Evolutionary conservation across 2,888 invertebrate genomes (phyloP).

Genomic region (Subacronicta megacephala): DNA sequence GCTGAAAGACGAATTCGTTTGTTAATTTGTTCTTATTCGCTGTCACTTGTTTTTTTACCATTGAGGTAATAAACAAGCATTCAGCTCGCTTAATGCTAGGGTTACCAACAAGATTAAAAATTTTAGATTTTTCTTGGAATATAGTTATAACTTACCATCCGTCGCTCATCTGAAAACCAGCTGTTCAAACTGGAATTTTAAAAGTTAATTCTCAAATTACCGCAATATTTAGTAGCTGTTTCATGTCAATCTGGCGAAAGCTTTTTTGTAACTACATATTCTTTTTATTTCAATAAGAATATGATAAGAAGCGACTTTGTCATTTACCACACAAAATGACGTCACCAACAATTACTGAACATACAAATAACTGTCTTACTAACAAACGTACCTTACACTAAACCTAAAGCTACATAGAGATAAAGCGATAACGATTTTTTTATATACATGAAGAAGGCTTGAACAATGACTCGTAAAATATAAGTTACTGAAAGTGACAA

Average conservation of each 20-base stretch:
- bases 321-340: constrained; percentile 18
- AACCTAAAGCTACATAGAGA: background rate
- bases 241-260: too few species aligned
- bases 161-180: too few species aligned
- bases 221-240: too few species aligned
- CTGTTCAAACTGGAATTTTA: too few species aligned
- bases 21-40: constrained; percentile 2
- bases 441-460: background rate
- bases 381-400: background rate
- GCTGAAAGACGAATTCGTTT: constrained; percentile 32
- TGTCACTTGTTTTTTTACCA: too few species aligned
- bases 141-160: too few species aligned
- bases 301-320: constrained; percentile 31
- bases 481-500: background rate
- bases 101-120: too few species aligned
- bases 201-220: too few species aligned
- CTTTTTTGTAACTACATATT: too few species aligned
- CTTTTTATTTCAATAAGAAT: background rate
- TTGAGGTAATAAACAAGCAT: background rate
- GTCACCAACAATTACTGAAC: constrained; percentile 30
- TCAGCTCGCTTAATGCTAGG: too few species aligned
- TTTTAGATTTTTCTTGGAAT: too few species aligned
- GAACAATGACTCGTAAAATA: background rate
- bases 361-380: constrained; percentile 7
- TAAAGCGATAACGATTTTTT: background rate